Evolutionary conservation across 2,888 invertebrate genomes (phyloP).

Genomic region (Apotomis turbidana): DNA sequence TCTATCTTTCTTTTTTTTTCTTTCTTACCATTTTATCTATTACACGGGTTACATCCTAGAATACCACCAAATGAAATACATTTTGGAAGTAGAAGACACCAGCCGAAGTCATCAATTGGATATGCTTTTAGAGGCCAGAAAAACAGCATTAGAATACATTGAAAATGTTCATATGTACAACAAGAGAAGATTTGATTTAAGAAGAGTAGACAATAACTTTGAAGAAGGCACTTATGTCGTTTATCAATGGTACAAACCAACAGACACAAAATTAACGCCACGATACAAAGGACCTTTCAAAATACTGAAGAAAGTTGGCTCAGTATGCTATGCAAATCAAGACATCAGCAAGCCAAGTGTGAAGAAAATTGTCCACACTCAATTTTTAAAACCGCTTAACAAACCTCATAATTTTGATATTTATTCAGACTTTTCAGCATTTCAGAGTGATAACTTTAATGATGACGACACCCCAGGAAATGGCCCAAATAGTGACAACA

Average conservation of each 20-base stretch:
- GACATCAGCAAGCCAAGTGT: background rate
- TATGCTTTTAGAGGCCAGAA: background rate
- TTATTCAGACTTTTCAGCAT: too few relatives aligned
- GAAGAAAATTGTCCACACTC: slow-evolving; percentile 7
- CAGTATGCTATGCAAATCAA: slow-evolving; percentile 5
- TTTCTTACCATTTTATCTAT: slow-evolving; percentile 1
- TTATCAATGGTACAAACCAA: slow-evolving; percentile 9
- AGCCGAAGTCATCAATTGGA: slow-evolving; percentile 8
- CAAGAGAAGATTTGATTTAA: slow-evolving; percentile 3
- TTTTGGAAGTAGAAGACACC: slow-evolving; percentile 3
- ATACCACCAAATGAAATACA: slow-evolving; percentile 10
- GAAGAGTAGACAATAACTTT: slow-evolving; percentile 3
- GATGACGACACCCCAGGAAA: background rate
- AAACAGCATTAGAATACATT: background rate
- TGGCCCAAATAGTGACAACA: background rate
- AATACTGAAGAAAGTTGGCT: slow-evolving; percentile 5
- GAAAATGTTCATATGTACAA: slow-evolving; percentile 7
- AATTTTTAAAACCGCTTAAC: background rate
- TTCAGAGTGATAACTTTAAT: background rate
- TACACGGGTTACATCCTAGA: slow-evolving; percentile 9
- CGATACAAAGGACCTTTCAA: slow-evolving; percentile 9
- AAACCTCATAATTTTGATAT: background rate
- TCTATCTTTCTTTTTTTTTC: too few relatives aligned
- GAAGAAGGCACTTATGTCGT: slow-evolving; percentile 1
- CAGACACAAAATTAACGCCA: background rate